Evolutionary conservation across 92 coral and sea anemone genomes (phyloP).

Genomic region (Siderastrea siderea): DNA sequence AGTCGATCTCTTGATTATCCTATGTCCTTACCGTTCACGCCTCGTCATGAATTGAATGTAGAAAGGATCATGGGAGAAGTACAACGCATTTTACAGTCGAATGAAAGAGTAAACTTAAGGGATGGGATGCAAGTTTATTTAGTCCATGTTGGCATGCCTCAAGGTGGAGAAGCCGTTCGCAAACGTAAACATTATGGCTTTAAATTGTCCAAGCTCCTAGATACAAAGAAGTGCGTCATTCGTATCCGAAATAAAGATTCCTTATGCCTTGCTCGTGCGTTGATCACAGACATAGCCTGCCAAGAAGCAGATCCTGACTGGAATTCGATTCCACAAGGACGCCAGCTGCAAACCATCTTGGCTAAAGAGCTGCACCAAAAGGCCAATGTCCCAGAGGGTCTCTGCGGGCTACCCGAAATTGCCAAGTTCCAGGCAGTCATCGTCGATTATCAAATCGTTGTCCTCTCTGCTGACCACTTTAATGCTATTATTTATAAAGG

Average conservation of each 20-base stretch:
- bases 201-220: constrained; percentile 17
- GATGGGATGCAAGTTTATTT: neutral
- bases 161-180: neutral
- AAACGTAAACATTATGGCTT: constrained; percentile 2
- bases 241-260: constrained; percentile 31
- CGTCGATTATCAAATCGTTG: neutral
- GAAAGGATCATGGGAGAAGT: constrained; percentile 11
- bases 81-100: neutral
- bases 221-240: neutral
- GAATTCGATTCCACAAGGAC: neutral
- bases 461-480: constrained; percentile 23
- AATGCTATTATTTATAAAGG: constrained; percentile 25
- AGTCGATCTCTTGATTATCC: constrained; percentile 1
- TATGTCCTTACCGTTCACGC: constrained; percentile 18
- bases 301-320: neutral
- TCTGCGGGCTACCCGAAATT: constrained; percentile 26
- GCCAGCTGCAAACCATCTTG: neutral
- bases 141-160: neutral
- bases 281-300: constrained; percentile 3
- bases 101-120: neutral
- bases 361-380: constrained; percentile 37
- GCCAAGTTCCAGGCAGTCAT: constrained; percentile 1
- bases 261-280: constrained; percentile 36
- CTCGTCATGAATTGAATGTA: constrained; percentile 6
- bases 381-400: constrained; percentile 16